Conservation (phyloP, 2,888 invertebrate genomes). For the Amblyjoppa fuscipennis region DNA sequence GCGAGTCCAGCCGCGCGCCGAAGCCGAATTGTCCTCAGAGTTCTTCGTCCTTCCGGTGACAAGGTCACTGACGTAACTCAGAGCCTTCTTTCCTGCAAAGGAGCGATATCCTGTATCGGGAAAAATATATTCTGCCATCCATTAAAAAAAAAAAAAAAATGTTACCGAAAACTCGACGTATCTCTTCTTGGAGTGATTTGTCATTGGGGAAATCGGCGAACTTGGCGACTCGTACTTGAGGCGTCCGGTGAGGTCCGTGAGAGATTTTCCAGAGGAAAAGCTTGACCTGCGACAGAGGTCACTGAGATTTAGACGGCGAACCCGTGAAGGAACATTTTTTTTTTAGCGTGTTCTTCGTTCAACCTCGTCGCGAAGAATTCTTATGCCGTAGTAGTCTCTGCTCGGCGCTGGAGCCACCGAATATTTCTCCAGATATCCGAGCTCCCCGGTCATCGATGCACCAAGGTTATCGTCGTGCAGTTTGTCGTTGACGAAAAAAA, state of each 20-base stretch:
- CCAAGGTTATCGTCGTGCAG: background rate
- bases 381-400: slow-evolving; percentile 82
- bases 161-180: slow-evolving; percentile 78
- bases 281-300: slow-evolving; percentile 74
- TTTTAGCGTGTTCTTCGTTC: background rate
- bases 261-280: slow-evolving; percentile 80
- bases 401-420: slow-evolving; percentile 81
- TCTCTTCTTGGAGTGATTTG: slow-evolving; percentile 76
- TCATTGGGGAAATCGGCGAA: slow-evolving; percentile 75
- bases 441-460: slow-evolving; percentile 73
- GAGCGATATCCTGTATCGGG: background rate
- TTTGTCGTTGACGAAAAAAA: background rate
- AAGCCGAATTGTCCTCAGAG: slow-evolving; percentile 35
- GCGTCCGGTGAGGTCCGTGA: slow-evolving; percentile 79
- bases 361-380: slow-evolving; percentile 78
- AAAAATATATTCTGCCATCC: background rate
- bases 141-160: too few relatives aligned
- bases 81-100: slow-evolving; percentile 28
- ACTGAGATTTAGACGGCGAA: slow-evolving; percentile 16
- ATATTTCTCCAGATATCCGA: slow-evolving; percentile 79
- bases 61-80: slow-evolving; percentile 42
- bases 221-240: slow-evolving; percentile 70
- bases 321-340: slow-evolving; percentile 25
- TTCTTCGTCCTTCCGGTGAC: slow-evolving; percentile 12
- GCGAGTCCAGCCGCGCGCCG: slow-evolving; percentile 55